Evolutionary conservation across 2,797 vertebrate genomes (phyloP), one percentile per base, ranked within the genome.

Genomic region (Helarctos malayanus): DNA sequence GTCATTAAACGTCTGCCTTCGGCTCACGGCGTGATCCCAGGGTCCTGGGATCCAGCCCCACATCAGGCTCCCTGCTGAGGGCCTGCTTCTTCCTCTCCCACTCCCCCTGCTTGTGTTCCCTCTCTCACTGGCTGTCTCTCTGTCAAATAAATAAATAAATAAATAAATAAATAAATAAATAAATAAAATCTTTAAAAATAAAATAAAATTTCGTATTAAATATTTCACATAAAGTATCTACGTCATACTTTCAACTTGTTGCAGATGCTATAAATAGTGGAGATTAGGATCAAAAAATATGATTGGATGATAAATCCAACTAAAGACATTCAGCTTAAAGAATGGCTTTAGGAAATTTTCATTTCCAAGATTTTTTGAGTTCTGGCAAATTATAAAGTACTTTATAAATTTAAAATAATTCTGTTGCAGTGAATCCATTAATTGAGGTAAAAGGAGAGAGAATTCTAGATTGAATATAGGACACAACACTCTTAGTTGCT

Each of bases 311-410:
- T 41, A 41, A 82, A 45, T 14, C 3, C 25, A 91, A 18, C 8
- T n/a, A 71, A 59, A 91, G 23, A 9, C 56, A 54, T 29, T 1
- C 11, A 27, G 10, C 16, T 57, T 71, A 21, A 89, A 38, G n/a
- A 49, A 7, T 49, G 89, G 19, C 76, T 21, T 11, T 47, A 3
- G 7, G 7, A 45, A 56, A 49, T 57, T 95, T 88, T 80, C 54
- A 87, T 92, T 89, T 81, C 49, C 12, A 7, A 25, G 56, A 61
- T 52, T 32, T 93, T 95, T 79, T 56, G 88, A 49, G 81, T 88
- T 80, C 73, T 96, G 69, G 11, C 13, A 90, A 69, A 78, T 82
- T 91, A 69, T 35, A 47, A 68, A 35, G 23, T 57, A 45, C 19
- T 68, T 73, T 29, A 69, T 49, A 54, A 61, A 68, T 10, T 52